These are phyloP conservation scores for Myotis yumanensis DNA, from an alignment of 2,113 vertebrate genomes.

Conservation along the genomic window DNA sequence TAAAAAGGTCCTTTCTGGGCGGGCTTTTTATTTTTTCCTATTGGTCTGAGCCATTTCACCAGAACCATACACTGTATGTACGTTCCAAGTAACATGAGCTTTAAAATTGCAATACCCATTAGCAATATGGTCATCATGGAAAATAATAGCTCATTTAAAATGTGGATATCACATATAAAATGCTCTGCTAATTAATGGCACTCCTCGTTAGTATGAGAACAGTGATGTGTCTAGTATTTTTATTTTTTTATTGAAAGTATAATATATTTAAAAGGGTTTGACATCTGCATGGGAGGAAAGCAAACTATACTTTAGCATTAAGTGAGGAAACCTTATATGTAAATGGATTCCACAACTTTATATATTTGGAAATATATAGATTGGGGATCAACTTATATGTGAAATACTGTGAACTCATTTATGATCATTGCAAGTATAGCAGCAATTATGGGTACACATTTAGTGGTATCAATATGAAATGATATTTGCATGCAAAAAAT, in stretches of 20 bases:
- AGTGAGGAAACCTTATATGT: not conserved
- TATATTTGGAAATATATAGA: not conserved
- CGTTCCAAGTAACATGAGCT: not conserved
- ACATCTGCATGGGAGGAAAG: not conserved
- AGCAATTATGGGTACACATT: not conserved
- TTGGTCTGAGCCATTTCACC: constrained; percentile 37
- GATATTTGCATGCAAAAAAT: constrained; percentile 43
- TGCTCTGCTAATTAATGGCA: not conserved
- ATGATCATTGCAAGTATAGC: not conserved
- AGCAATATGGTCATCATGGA: not conserved
- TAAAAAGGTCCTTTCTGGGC: not conserved
- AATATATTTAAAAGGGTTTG: not conserved
- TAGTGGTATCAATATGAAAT: constrained; percentile 27
- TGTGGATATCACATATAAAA: not conserved
- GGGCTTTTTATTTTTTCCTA: not conserved
- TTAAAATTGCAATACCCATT: not conserved
- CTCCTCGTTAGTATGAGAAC: not conserved
- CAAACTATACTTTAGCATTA: not conserved
- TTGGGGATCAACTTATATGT: not conserved
- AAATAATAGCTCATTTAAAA: constrained; percentile 38
- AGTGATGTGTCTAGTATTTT: not conserved
- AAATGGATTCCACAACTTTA: not conserved
- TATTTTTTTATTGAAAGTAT: not conserved
- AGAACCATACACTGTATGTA: not conserved
- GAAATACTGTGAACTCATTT: constrained; percentile 5